Base-by-base conservation (phyloP, 1,140 invertebrate genomes). In the Hycleus cichorii region DNA sequence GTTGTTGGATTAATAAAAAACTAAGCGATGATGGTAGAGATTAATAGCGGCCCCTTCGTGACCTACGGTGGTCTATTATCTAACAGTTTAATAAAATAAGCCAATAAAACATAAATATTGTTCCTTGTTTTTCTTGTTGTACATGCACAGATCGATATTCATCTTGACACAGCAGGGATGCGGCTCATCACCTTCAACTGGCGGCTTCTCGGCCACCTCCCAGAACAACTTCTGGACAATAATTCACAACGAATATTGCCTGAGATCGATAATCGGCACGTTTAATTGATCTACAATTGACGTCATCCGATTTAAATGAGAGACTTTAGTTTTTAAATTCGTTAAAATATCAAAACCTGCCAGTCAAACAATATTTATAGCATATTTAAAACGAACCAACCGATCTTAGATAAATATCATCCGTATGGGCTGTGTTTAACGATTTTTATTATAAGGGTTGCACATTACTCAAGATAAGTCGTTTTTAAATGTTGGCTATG, bases 171-270 rank as follows among this genome's bases (percentile, higher is more conserved):
- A 53, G 51, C 51, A 32, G 51, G 51, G 51, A 45, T 46, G 51
- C 51, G 43, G 25, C 51, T 53, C 51, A 53, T 53, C 51, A 53
- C 51, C 51, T 53, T 32, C 51, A 45, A 53, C 43, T 45, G 51
- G 51, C 51, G 51, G 51, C 51, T 53, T 45, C 51, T 53, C 39
- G 39, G 42, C 26, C 51, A 53, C 51, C 51, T 53, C 51, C 51
- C 51, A 46, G 18, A 44, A 46, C 51, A 45, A 53, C 51, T 53
- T 53, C 51, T 53, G 51, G 46, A 53, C 51, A 12, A 53, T 46
- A 53, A 53, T 25, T 53, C 51, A 53, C 42, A 6, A 25, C 4
- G 12, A 49, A 49, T 12, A 6, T 8, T 9, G 18, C 39, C 9
- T 48, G 6, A 26, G 12, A 26, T 47, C 18, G 18, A 32, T 32